Conservation (phyloP, 2,797 vertebrate genomes). For the Rallus crepitans region DNA sequence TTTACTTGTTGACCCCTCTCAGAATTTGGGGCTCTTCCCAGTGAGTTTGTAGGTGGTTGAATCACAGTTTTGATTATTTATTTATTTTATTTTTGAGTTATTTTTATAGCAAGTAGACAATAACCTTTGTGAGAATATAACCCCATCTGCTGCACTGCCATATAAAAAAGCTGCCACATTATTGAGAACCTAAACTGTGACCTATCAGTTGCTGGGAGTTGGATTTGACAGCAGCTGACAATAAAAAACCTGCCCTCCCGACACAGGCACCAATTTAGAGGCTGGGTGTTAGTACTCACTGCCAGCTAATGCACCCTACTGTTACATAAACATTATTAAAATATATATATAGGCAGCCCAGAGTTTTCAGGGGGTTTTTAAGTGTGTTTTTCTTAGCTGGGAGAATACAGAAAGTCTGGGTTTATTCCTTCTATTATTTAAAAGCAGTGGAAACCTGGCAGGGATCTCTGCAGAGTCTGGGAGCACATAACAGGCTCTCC, state of each 20-base stretch:
- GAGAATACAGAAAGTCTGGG: background rate
- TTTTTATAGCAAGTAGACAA: conserved; percentile 27
- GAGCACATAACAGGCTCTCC: background rate
- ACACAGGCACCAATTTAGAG: background rate
- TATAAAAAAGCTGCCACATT: background rate
- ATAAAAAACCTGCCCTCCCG: background rate
- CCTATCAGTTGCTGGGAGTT: background rate
- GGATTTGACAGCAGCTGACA: conserved; percentile 31
- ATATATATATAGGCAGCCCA: background rate
- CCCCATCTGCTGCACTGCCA: background rate
- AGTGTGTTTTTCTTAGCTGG: background rate
- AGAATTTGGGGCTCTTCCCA: background rate
- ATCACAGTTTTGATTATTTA: background rate
- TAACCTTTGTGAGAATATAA: conserved; percentile 46
- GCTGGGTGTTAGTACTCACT: background rate
- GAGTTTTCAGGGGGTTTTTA: background rate
- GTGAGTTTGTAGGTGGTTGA: conserved; percentile 25
- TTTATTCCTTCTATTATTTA: background rate
- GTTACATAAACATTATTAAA: background rate
- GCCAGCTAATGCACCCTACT: background rate
- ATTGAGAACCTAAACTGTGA: background rate
- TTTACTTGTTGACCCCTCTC: background rate
- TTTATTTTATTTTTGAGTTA: background rate
- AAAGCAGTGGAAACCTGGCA: background rate
- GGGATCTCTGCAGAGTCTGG: background rate